Percentiles rank a stretch among this genome's conserved stretches.
Conservation (phyloP, 2,888 invertebrate genomes). For the Allacma fusca region DNA sequence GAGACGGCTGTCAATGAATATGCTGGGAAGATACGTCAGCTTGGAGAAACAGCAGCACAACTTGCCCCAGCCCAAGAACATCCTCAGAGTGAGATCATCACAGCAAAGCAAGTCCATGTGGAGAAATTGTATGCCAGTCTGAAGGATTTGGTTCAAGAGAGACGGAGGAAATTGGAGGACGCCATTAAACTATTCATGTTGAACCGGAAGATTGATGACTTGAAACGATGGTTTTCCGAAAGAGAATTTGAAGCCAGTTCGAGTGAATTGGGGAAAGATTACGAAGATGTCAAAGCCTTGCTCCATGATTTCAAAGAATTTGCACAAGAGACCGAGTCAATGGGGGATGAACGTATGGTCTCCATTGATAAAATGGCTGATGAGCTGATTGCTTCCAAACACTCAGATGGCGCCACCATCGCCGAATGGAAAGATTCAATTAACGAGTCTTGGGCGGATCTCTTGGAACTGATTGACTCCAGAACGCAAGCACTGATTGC, state of each 20-base stretch:
- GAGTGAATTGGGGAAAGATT: constrained; percentile 98
- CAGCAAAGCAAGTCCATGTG: constrained; percentile 91
- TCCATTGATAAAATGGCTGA: constrained; percentile 97
- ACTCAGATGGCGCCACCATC: constrained; percentile 97
- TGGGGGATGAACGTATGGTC: constrained; percentile 94
- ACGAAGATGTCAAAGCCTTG: constrained; percentile 92
- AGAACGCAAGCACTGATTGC: constrained; percentile 86
- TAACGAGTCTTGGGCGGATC: constrained; percentile 99
- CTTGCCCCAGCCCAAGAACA: constrained; percentile 86
- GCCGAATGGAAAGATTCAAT: constrained; percentile 99
- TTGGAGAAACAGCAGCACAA: constrained; percentile 94
- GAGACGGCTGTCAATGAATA: constrained; percentile 98
- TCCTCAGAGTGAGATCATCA: constrained; percentile 89
- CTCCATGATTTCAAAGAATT: constrained; percentile 99
- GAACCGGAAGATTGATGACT: constrained; percentile 96
- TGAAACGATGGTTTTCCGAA: constrained; percentile 99
- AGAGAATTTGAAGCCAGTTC: constrained; percentile 96
- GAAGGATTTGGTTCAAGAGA: constrained; percentile 94
- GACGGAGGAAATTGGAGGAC: constrained; percentile 95
- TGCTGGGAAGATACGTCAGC: constrained; percentile 92
- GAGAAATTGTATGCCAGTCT: constrained; percentile 98
- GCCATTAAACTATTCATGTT: constrained; percentile 95
- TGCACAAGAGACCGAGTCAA: constrained; percentile 94
- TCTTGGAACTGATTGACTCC: constrained; percentile 97
- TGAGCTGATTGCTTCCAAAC: constrained; percentile 91